These are phyloP conservation scores for Podotricha telesiphe DNA, from an alignment of 2,888 invertebrate species.

Conservation along the genomic window DNA sequence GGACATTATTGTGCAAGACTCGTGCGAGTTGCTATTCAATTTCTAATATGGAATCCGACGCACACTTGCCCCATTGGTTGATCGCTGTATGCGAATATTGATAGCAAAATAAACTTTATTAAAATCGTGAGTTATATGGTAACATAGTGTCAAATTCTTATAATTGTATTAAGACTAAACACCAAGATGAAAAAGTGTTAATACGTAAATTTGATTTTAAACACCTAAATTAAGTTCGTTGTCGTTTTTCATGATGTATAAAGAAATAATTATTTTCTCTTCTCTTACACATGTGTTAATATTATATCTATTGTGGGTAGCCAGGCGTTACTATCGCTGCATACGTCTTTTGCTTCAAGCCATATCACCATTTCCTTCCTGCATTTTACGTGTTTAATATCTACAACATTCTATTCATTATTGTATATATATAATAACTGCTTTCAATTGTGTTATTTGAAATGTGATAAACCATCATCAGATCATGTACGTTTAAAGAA, in stretches of 20 bases:
- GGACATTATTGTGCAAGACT: constrained; percentile 76
- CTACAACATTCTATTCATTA: neutral
- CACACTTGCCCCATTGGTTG: constrained; percentile 69
- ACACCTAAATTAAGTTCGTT: neutral
- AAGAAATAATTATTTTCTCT: neutral
- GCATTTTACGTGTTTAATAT: neutral
- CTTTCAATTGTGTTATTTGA: neutral
- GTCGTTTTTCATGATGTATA: neutral
- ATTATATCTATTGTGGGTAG: neutral
- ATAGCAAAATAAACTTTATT: constrained; percentile 56
- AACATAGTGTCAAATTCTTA: neutral
- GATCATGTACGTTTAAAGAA: too few relatives aligned
- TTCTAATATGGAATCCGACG: constrained; percentile 77
- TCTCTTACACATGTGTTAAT: constrained; percentile 1
- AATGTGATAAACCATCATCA: neutral
- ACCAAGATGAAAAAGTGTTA: neutral
- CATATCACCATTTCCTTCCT: constrained; percentile 14
- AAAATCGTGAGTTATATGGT: neutral
- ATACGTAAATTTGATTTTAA: too few relatives aligned
- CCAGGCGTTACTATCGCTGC: constrained; percentile 13
- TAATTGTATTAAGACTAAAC: neutral
- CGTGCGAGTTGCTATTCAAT: constrained; percentile 78
- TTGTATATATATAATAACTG: neutral
- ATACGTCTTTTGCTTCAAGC: constrained; percentile 13
- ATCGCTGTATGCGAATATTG: constrained; percentile 63